A percentile compares a stretch with the other conserved stretches of the same genome.
phyloP scores from a whole-genome alignment of 2,113 vertebrate genomes.

The Hylia prasina region DNA sequence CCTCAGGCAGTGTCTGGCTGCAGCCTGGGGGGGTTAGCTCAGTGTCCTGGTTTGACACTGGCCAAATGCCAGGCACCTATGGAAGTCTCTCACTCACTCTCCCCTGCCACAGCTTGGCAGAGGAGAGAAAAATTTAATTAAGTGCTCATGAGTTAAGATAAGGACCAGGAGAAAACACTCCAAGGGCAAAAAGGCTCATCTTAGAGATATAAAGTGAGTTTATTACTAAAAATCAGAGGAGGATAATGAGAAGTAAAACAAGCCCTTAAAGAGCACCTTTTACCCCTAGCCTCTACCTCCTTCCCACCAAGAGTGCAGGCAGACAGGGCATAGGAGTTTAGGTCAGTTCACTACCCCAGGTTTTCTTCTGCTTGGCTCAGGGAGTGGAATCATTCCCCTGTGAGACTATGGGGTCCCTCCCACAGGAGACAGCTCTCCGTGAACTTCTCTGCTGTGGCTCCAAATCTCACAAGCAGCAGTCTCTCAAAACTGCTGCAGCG shows the following conservation, averaged over 20 bases:
- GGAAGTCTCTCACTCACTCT: rapidly evolving
- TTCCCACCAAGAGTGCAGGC: neutral
- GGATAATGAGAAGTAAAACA: neutral
- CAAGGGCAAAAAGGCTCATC: neutral
- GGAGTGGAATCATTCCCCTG: neutral
- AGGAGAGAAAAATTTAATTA: neutral
- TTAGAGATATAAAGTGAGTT: neutral
- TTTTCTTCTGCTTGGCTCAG: neutral
- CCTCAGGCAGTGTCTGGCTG: neutral
- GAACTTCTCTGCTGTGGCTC: rapidly evolving
- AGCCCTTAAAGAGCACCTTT: neutral
- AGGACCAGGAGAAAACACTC: neutral
- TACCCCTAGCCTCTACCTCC: neutral
- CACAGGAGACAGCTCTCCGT: neutral
- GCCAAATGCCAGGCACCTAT: neutral
- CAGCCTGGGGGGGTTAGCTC: neutral
- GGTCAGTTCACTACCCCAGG: too few relatives aligned
- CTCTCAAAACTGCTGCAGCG: rapidly evolving
- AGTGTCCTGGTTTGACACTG: neutral
- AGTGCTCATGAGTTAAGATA: neutral
- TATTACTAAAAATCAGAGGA: neutral
- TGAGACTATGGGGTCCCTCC: neutral
- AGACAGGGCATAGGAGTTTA: neutral
- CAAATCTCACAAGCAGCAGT: neutral
- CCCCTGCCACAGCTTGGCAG: too few relatives aligned